phyloP scores from a whole-genome alignment of 2,113 vertebrate genomes.

The Serinus canaria region DNA sequence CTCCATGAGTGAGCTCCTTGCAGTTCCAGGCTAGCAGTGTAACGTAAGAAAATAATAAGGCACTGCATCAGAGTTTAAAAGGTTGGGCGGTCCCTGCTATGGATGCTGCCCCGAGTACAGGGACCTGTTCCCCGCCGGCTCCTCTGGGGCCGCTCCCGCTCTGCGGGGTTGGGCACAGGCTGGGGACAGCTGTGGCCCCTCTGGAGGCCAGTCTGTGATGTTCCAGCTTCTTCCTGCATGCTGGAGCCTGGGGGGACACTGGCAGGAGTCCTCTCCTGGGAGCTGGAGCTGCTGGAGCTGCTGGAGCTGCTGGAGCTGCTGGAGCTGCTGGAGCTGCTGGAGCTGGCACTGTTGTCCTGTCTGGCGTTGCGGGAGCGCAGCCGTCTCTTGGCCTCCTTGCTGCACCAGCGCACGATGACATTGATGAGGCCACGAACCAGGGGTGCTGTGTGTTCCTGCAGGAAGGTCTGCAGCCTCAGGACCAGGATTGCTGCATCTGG shows the following conservation, averaged over 20 bases:
- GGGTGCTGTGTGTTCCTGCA: background rate
- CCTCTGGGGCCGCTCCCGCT: background rate
- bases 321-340: background rate
- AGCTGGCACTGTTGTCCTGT: background rate
- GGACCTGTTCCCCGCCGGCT: fast-evolving
- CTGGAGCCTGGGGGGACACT: background rate
- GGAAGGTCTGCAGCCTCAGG: background rate
- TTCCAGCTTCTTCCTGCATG: background rate
- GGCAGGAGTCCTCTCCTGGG: background rate
- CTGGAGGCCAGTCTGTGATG: background rate
- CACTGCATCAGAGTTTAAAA: background rate
- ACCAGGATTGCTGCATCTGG: fast-evolving
- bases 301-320: background rate
- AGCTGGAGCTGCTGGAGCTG: background rate
- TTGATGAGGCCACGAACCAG: background rate
- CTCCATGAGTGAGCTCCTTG: background rate
- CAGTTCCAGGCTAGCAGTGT: background rate
- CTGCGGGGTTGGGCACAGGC: background rate
- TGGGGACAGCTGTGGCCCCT: background rate
- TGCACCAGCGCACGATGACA: background rate
- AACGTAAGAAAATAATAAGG: background rate
- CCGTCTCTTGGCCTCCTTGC: background rate
- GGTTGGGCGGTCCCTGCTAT: fast-evolving
- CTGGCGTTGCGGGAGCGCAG: fast-evolving
- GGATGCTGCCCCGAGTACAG: background rate